These are phyloP conservation scores for Melinopterus prodromus DNA, from an alignment of 2,888 invertebrate species.

Conservation along the genomic window DNA sequence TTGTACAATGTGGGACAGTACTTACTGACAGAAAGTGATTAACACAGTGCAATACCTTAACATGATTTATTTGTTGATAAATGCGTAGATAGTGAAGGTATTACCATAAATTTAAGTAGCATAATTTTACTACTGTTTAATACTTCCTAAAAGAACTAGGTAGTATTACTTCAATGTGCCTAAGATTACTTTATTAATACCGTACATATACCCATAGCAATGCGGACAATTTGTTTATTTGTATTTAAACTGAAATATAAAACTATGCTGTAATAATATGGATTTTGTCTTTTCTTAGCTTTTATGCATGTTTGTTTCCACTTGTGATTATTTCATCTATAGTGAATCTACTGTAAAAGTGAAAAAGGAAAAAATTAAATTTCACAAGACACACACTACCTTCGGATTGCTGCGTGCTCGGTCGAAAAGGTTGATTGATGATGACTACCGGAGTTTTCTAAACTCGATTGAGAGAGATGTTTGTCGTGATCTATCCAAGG, in stretches of 20 bases:
- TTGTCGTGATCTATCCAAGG: too few relatives aligned
- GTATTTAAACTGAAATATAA: conserved; percentile 35
- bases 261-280: conserved; percentile 29
- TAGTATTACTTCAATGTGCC: conserved; percentile 39
- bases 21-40: conserved; percentile 8
- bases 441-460: too few relatives aligned
- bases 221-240: conserved; percentile 33
- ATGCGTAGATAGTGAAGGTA: conserved; percentile 39
- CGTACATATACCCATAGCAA: conserved; percentile 32
- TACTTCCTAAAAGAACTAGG: conserved; percentile 36
- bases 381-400: too few relatives aligned
- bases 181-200: conserved; percentile 39
- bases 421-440: too few relatives aligned
- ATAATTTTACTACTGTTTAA: conserved; percentile 36
- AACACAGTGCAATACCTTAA: conserved; percentile 37
- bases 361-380: too few relatives aligned
- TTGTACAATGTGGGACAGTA: neutral
- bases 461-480: too few relatives aligned
- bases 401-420: too few relatives aligned
- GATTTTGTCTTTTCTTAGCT: neutral
- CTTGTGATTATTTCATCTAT: too few relatives aligned
- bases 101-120: conserved; percentile 37
- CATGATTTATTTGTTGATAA: conserved; percentile 39
- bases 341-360: too few relatives aligned
- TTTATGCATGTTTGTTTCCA: neutral